Percentiles rank a stretch among this genome's conserved stretches.
Conservation (phyloP, 2,888 invertebrate species). For the Perizoma affinitatum region DNA sequence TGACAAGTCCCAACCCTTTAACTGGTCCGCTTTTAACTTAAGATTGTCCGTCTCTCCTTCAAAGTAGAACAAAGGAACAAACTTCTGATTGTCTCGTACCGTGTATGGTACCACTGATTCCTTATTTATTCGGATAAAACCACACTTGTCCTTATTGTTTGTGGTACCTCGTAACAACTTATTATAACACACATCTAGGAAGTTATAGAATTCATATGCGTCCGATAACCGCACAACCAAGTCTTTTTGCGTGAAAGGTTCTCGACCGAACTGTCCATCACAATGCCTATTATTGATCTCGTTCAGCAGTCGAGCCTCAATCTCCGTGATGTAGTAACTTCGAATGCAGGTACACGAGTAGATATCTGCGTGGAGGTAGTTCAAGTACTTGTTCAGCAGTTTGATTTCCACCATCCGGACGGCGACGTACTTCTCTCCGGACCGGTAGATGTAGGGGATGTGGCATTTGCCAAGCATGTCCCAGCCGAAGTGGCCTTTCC, state of each 20-base stretch:
- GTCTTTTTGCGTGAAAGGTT: constrained; percentile 94
- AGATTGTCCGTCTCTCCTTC: constrained; percentile 96
- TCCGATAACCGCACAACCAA: constrained; percentile 94
- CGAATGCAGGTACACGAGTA: constrained; percentile 96
- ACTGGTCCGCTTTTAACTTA: constrained; percentile 92
- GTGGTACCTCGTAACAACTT: constrained; percentile 90
- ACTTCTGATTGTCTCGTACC: constrained; percentile 91
- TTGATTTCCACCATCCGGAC: constrained; percentile 97
- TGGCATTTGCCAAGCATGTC: constrained; percentile 92
- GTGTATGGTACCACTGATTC: constrained; percentile 97
- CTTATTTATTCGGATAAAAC: constrained; percentile 95
- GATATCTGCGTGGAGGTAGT: constrained; percentile 94
- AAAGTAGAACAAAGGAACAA: constrained; percentile 94
- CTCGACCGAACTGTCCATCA: constrained; percentile 94
- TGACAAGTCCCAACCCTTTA: constrained; percentile 96
- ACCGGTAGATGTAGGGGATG: constrained; percentile 94
- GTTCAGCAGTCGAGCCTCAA: constrained; percentile 94
- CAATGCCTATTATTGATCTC: constrained; percentile 97
- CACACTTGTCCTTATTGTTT: constrained; percentile 91
- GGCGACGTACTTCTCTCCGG: constrained; percentile 94
- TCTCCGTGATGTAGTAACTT: constrained; percentile 96
- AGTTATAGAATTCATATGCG: constrained; percentile 95
- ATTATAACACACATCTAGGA: constrained; percentile 94
- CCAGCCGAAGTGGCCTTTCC: constrained; percentile 95
- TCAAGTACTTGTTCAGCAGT: constrained; percentile 94